A percentile compares a stretch with the other conserved stretches of the same genome.
These are phyloP conservation scores for Menidia menidia DNA, from an alignment of 2,797 vertebrate species.

Conservation along the genomic window DNA sequence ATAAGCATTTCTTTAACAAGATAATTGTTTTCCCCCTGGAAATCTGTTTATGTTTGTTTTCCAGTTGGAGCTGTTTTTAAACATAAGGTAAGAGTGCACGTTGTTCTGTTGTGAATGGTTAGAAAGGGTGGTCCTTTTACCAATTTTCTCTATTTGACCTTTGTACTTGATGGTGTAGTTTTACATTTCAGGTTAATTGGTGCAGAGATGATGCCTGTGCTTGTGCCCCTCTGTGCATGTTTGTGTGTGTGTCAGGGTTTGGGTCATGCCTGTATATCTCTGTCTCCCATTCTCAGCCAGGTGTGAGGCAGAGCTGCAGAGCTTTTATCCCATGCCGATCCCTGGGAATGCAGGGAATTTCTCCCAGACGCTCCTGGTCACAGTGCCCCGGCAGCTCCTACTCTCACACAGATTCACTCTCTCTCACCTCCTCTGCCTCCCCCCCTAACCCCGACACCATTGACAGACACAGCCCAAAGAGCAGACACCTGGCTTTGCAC, in stretches of 20 bases:
- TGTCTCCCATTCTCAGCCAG: conserved; percentile 71
- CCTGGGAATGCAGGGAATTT: conserved; percentile 88
- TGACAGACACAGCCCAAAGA: conserved; percentile 91
- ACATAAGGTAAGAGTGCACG: conserved; percentile 1
- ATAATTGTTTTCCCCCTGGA: not conserved
- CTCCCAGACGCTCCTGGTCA: conserved; percentile 81
- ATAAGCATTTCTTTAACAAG: not conserved
- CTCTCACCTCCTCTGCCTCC: conserved; percentile 32
- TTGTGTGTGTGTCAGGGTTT: conserved; percentile 41
- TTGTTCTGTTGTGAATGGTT: conserved; percentile 11
- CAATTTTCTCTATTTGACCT: conserved; percentile 67
- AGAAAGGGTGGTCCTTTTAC: conserved; percentile 29
- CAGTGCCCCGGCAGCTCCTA: conserved; percentile 83
- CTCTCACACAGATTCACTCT: conserved; percentile 50
- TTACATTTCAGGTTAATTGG: conserved; percentile 79
- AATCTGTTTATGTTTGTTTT: conserved; percentile 1
- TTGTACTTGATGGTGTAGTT: conserved; percentile 67
- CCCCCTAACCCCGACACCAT: conserved; percentile 74
- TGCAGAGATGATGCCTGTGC: conserved; percentile 49
- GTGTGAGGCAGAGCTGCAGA: conserved; percentile 79
- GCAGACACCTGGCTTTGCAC: conserved; percentile 77
- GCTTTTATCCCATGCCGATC: conserved; percentile 84
- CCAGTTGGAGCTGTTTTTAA: not conserved
- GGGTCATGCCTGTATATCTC: conserved; percentile 54
- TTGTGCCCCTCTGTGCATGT: conserved; percentile 29